Percentiles rank a stretch among this genome's conserved stretches.
Evolutionary conservation across 2,797 vertebrate genomes (phyloP).

Genomic region (Gallinago stenura): DNA sequence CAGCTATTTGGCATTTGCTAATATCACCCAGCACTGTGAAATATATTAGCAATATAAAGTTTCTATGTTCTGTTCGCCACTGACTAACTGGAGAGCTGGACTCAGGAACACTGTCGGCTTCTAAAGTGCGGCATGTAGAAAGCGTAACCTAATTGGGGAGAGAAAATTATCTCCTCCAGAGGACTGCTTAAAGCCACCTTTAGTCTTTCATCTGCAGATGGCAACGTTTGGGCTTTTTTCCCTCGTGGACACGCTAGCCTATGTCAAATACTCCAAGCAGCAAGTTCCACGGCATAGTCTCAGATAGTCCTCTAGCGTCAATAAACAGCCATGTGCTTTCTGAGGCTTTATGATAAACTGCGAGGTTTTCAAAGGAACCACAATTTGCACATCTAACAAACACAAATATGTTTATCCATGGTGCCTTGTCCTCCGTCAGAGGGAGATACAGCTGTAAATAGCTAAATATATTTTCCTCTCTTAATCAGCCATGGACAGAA

Average conservation of each 20-base stretch:
- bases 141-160: not conserved
- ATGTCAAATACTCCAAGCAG: not conserved
- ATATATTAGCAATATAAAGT: conserved; percentile 46
- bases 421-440: conserved; percentile 23
- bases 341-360: conserved; percentile 33
- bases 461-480: conserved; percentile 28
- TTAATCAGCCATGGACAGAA: conserved; percentile 13
- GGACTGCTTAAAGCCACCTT: conserved; percentile 25
- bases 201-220: conserved; percentile 27
- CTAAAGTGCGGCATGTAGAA: not conserved
- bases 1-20: conserved; percentile 47
- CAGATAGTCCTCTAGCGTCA: not conserved
- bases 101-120: not conserved
- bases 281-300: not conserved
- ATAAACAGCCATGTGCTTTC: conserved; percentile 32
- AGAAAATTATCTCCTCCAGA: conserved; percentile 32
- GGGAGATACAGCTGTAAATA: conserved; percentile 31
- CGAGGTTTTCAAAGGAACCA: conserved; percentile 43
- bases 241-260: not conserved
- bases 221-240: not conserved
- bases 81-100: not conserved
- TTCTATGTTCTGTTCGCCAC: not conserved
- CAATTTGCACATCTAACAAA: conserved; percentile 68
- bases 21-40: conserved; percentile 57
- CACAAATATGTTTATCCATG: conserved; percentile 35